Evolutionary conservation across 1,140 invertebrate genomes (phyloP).

Genomic region (Cepaea nemoralis): DNA sequence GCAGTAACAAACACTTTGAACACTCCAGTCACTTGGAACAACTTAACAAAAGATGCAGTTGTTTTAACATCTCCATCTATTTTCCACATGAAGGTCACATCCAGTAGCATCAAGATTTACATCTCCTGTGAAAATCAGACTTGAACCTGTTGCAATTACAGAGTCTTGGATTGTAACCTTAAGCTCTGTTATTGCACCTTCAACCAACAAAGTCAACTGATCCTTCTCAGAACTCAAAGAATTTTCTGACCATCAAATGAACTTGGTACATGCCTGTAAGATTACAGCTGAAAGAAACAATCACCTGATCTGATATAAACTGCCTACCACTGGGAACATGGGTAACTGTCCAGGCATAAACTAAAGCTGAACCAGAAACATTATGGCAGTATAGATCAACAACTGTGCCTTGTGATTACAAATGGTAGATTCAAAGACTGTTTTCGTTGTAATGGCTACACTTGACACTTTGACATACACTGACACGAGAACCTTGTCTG

Average conservation of each 20-base stretch:
- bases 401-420: slow-evolving; percentile 27
- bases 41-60: neutral
- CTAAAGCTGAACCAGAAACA: neutral
- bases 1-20: slow-evolving; percentile 36
- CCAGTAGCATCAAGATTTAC: slow-evolving; percentile 47
- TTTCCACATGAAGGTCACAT: slow-evolving; percentile 51
- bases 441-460: neutral
- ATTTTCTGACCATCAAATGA: slow-evolving; percentile 23
- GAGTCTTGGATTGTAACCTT: slow-evolving; percentile 17
- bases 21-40: slow-evolving; percentile 33
- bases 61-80: slow-evolving; percentile 41
- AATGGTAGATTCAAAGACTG: slow-evolving; percentile 3
- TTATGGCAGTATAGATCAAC: neutral
- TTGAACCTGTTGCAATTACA: slow-evolving; percentile 30
- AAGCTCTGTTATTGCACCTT: slow-evolving; percentile 48
- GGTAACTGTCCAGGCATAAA: slow-evolving; percentile 3
- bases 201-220: slow-evolving; percentile 35
- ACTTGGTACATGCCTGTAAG: slow-evolving; percentile 24
- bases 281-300: neutral
- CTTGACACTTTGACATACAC: slow-evolving; percentile 1
- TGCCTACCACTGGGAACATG: neutral
- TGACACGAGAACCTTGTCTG: neutral
- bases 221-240: slow-evolving; percentile 18
- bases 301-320: neutral
- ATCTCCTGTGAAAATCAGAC: slow-evolving; percentile 46